Base-by-base conservation (phyloP, 2,797 vertebrate genomes). In the Sebastes taczanowskii region DNA sequence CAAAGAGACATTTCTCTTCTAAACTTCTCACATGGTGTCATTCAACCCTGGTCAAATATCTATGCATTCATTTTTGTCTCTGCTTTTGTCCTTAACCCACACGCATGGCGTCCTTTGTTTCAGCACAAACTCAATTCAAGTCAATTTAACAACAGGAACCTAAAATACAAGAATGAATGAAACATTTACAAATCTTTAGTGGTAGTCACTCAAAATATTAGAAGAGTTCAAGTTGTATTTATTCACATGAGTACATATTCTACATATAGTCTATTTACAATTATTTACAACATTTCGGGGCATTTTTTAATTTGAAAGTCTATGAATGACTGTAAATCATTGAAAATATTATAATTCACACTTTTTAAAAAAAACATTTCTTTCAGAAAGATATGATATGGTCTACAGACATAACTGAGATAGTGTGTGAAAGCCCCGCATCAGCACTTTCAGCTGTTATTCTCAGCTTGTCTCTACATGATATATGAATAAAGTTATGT, bases 101-200 rank as follows among this genome's bases (percentile, higher is more conserved):
- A 42, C 0, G 0, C 38, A 42, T 42, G 38, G 0, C 0, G 6
- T 42, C 38, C 38, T 42, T 3, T 3, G 38, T 42, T 42, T 42
- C 38, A 42, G 38, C 38, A 42, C 38, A 42, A 42, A 42, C 38
- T 42, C 38, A 38, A 6, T 38, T 38, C 13, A 38, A 38, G 14
- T 23, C 23, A 38, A 1, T 38, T 62, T 38, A 30, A 23, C 29
- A 32, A n/a, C 34, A 25, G 8, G 2, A 25, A 32, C 2, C 4
- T 9, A 3, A 23, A 58, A 34, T 7, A 32, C 4, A 35, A 6
- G 7, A 60, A 20, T 60, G 27, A 30, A 60, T 30, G 7, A 6
- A 32, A 22, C 22, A 18, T 46, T 35, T 23, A 30, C 3, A 56
- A 38, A 32, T 23, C 20, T 1, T 10, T 4, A 4, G 1, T 22